These are phyloP conservation scores for Rhinogobius similis DNA, from an alignment of 2,113 vertebrate genomes.

Conservation along the genomic window DNA sequence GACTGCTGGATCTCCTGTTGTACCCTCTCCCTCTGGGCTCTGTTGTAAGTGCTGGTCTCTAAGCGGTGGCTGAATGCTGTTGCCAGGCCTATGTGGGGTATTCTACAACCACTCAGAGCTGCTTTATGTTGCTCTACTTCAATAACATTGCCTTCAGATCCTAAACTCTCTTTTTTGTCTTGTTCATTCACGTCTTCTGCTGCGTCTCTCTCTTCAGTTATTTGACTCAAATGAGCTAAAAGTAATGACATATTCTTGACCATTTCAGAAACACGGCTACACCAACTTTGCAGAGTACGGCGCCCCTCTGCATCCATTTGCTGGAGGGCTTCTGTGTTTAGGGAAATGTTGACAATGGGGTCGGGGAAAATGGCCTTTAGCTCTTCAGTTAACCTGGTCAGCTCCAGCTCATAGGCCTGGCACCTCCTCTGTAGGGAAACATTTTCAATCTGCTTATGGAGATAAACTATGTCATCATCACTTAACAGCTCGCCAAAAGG, in stretches of 20 bases:
- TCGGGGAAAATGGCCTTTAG: slow-evolving; percentile 84
- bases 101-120: slow-evolving; percentile 39
- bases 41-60: slow-evolving; percentile 50
- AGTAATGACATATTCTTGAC: slow-evolving; percentile 83
- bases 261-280: slow-evolving; percentile 82
- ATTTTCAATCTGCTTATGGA: slow-evolving; percentile 86
- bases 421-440: slow-evolving; percentile 83
- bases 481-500: slow-evolving; percentile 93
- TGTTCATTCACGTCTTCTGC: slow-evolving; percentile 22
- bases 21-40: slow-evolving; percentile 67
- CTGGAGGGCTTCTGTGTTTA: slow-evolving; percentile 80
- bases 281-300: slow-evolving; percentile 82
- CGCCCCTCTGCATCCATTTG: slow-evolving; percentile 60
- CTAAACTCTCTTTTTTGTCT: slow-evolving; percentile 20
- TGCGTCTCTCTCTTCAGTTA: slow-evolving; percentile 16
- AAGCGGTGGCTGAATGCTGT: slow-evolving; percentile 68
- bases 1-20: slow-evolving; percentile 86
- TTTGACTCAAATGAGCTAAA: slow-evolving; percentile 56
- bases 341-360: slow-evolving; percentile 83
- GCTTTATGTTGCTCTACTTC: slow-evolving; percentile 1
- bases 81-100: slow-evolving; percentile 71
- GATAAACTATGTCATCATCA: slow-evolving; percentile 83
- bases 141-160: slow-evolving; percentile 6
- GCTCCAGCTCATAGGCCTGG: slow-evolving; percentile 84
- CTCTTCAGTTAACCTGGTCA: slow-evolving; percentile 82